phyloP scores from a whole-genome alignment of 2,113 vertebrate species.

The Ursus arctos region DNA sequence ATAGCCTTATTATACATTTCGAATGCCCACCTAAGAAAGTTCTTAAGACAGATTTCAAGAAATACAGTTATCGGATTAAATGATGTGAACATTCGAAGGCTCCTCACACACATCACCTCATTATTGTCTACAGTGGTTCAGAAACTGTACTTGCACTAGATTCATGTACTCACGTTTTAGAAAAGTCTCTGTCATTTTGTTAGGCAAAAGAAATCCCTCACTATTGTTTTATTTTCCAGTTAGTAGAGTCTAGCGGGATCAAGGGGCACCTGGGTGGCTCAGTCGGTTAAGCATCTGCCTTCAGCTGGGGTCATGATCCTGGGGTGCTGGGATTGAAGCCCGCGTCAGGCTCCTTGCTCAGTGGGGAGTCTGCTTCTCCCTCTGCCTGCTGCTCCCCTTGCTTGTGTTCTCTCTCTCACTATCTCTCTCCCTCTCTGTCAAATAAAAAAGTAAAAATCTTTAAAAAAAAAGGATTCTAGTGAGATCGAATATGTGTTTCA shows the following conservation, averaged over 20 bases:
- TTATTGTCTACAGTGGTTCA: neutral
- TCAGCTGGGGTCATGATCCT: neutral
- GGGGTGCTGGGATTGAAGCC: neutral
- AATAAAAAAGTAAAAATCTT: neutral
- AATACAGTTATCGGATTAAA: neutral
- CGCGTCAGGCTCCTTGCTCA: neutral
- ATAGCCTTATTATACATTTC: neutral
- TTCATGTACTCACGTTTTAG: neutral
- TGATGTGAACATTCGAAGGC: neutral
- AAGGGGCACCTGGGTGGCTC: neutral
- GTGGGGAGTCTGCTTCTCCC: neutral
- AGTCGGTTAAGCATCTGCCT: neutral
- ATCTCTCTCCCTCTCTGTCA: too few relatives aligned
- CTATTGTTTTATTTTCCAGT: neutral
- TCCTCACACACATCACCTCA: neutral
- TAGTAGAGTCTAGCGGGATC: neutral
- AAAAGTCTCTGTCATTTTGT: neutral
- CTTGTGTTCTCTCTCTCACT: neutral
- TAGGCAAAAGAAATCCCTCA: neutral
- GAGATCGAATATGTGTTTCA: neutral
- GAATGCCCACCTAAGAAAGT: neutral
- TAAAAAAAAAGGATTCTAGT: neutral
- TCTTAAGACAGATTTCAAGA: neutral
- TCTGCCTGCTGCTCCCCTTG: too few relatives aligned
- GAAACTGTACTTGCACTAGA: neutral